phyloP scores from a whole-genome alignment of 2,113 vertebrate species.

The Hystrix brachyura region DNA sequence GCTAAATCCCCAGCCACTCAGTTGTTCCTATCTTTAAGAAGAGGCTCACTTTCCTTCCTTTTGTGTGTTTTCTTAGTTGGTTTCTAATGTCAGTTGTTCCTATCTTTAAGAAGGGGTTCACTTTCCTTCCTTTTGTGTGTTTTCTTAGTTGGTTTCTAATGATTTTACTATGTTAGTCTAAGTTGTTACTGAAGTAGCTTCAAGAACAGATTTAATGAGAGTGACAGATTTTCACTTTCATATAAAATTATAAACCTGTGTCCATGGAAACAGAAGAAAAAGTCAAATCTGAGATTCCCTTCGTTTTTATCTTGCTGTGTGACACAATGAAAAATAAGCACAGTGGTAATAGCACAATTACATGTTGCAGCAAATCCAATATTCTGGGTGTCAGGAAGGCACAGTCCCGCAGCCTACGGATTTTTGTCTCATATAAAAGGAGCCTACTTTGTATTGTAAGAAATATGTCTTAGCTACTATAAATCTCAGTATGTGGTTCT shows the following conservation, averaged over 20 bases:
- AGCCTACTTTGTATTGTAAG: conserved; percentile 38
- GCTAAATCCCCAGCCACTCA: neutral
- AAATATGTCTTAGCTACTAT: neutral
- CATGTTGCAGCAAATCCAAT: conserved; percentile 75
- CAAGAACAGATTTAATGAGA: conserved; percentile 87
- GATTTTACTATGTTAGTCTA: conserved; percentile 83
- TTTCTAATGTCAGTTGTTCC: conserved; percentile 78
- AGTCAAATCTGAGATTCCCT: conserved; percentile 84
- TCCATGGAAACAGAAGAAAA: conserved; percentile 90
- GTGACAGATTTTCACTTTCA: conserved; percentile 85
- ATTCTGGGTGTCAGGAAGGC: conserved; percentile 75
- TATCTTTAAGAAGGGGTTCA: conserved; percentile 67
- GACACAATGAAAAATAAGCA: conserved; percentile 80
- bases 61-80: conserved; percentile 76
- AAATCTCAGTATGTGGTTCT: conserved; percentile 10
- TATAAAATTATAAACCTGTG: conserved; percentile 88
- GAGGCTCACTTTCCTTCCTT: conserved; percentile 74
- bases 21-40: conserved; percentile 65
- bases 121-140: conserved; percentile 76
- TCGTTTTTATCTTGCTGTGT: conserved; percentile 73
- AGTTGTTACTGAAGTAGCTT: conserved; percentile 80
- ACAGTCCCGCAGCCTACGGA: conserved; percentile 30
- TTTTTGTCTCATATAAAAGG: conserved; percentile 56
- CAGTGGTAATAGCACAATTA: conserved; percentile 82
- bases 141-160: conserved; percentile 79